Percentiles rank a stretch among this genome's conserved stretches.
phyloP scores from a whole-genome alignment of 2,888 invertebrate species.

The Endotricha flammealis region DNA sequence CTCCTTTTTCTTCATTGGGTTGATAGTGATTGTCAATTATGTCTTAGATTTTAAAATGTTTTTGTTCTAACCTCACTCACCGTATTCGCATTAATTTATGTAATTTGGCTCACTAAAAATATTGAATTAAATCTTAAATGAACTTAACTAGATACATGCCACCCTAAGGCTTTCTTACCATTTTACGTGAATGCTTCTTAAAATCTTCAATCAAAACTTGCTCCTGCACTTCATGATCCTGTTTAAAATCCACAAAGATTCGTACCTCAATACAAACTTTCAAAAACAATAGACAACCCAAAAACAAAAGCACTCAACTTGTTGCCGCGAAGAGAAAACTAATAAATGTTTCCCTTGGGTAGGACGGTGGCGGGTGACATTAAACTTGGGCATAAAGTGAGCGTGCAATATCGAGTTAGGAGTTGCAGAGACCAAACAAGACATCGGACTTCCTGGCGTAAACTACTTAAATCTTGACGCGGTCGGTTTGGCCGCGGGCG shows the following conservation, averaged over 20 bases:
- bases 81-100: too few relatives aligned
- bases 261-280: neutral
- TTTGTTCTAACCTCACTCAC: too few relatives aligned
- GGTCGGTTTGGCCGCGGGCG: conserved; percentile 8
- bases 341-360: conserved; percentile 59
- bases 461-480: conserved; percentile 73
- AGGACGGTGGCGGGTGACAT: conserved; percentile 51
- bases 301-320: conserved; percentile 50
- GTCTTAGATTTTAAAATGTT: too few relatives aligned
- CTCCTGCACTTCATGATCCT: too few relatives aligned
- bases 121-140: too few relatives aligned
- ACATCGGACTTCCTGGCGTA: conserved; percentile 55
- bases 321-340: conserved; percentile 54
- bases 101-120: too few relatives aligned
- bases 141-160: too few relatives aligned
- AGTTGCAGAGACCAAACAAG: conserved; percentile 59
- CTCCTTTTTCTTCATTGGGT: too few relatives aligned
- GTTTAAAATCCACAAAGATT: conserved; percentile 6
- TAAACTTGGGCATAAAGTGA: conserved; percentile 65
- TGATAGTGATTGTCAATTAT: too few relatives aligned
- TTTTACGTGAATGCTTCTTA: too few relatives aligned
- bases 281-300: conserved; percentile 36
- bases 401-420: conserved; percentile 72
- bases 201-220: too few relatives aligned
- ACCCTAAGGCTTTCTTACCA: too few relatives aligned